A percentile compares a stretch with the other conserved stretches of the same genome.
Conservation (phyloP, 2,888 invertebrate species). For the Pterobdella sp. region DNA sequence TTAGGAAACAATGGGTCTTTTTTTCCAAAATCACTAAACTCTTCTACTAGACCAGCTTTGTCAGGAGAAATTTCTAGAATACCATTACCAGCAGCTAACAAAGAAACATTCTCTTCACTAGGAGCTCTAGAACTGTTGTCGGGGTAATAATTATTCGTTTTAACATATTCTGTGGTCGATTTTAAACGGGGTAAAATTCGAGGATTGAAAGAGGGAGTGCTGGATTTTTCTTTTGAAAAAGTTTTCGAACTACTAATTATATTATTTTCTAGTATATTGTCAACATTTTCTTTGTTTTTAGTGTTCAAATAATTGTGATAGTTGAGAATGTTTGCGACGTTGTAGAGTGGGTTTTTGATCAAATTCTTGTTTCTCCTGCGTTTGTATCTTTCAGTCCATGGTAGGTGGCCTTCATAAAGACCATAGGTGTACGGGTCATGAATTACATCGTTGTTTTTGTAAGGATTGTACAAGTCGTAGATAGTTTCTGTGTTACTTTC, state of each 20-base stretch:
- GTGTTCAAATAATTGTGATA: not conserved
- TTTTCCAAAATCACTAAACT: conserved; percentile 59
- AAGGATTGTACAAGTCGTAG: not conserved
- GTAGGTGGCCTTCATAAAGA: not conserved
- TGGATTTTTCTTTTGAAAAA: no score
- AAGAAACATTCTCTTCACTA: conserved; percentile 42
- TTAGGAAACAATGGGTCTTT: not conserved
- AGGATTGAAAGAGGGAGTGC: conserved; percentile 22
- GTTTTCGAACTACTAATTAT: no score
- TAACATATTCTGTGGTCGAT: conserved; percentile 34
- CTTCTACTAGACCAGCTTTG: conserved; percentile 75
- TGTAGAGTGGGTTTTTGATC: conserved; percentile 2
- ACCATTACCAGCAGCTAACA: conserved; percentile 49
- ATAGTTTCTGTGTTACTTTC: not conserved
- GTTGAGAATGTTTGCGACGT: not conserved
- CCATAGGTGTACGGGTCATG: not conserved
- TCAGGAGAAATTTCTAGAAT: conserved; percentile 72
- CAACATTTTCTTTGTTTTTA: not conserved
- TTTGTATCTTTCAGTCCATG: not conserved
- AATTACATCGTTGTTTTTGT: conserved; percentile 13
- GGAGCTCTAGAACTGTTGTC: not conserved
- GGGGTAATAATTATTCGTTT: conserved; percentile 39
- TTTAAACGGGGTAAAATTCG: conserved; percentile 25
- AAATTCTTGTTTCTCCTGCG: conserved; percentile 11
- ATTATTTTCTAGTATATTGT: no score